Percentiles rank a stretch among this genome's conserved stretches.
These are phyloP conservation scores for Pyxicephalus adspersus DNA, from an alignment of 2,113 vertebrate species.

Conservation along the genomic window DNA sequence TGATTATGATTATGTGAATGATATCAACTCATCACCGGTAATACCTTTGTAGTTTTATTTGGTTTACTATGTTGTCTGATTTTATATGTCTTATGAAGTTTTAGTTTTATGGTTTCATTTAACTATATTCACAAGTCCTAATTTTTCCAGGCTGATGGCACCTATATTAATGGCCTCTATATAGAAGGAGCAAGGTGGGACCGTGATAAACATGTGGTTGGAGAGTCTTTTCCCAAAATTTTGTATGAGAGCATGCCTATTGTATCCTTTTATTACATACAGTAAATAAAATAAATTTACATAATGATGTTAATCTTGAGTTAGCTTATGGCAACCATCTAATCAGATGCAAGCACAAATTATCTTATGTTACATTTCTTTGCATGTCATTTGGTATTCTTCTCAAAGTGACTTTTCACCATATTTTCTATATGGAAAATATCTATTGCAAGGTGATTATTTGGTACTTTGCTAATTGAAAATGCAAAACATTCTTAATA, in stretches of 20 bases:
- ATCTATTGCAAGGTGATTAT: too few relatives aligned
- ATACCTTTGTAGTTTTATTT: neutral
- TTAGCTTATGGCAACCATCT: too few relatives aligned
- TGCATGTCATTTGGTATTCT: too few relatives aligned
- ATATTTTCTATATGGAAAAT: too few relatives aligned
- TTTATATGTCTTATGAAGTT: neutral
- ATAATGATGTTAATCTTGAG: too few relatives aligned
- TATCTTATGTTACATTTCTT: too few relatives aligned
- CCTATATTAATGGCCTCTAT: conserved; percentile 57
- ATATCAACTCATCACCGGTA: conserved; percentile 46
- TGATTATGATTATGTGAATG: conserved; percentile 13
- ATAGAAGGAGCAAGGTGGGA: conserved; percentile 60
- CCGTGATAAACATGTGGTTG: conserved; percentile 37
- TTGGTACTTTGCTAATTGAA: too few relatives aligned
- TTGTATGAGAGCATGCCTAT: conserved; percentile 59
- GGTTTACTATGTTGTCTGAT: neutral
- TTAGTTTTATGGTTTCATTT: neutral
- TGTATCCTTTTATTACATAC: conserved; percentile 52
- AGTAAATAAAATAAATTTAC: too few relatives aligned
- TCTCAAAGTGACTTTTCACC: too few relatives aligned
- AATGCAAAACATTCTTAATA: too few relatives aligned
- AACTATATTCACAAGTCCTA: neutral
- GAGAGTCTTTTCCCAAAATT: conserved; percentile 56
- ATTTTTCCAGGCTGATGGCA: conserved; percentile 48
- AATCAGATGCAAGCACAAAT: too few relatives aligned